Evolutionary conservation across 2,797 vertebrate species (phyloP), one percentile per base, ranked within the genome.

Genomic region (Cossypha dichroa): DNA sequence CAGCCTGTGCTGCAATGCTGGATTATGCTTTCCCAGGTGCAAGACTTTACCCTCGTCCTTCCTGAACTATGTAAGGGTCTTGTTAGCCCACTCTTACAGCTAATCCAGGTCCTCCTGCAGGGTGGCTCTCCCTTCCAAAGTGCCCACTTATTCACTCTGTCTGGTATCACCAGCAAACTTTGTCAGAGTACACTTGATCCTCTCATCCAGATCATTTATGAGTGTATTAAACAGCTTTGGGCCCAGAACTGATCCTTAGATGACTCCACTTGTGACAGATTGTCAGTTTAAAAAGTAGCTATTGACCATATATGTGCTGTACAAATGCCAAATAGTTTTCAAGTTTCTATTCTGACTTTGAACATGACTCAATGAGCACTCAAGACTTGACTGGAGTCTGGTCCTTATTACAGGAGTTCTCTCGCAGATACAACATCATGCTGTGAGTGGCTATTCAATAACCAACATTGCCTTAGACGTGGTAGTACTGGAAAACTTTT

Each of bases 401-500:
- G 41, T 22, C 34, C 62, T 78, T 55, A 56, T 34, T 40, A 88
- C 21, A 49, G 34, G 66, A 33, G 1, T 56, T 70, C 28, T 7
- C 21, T 40, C 49, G 54, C 18, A 58, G 34, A 33, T 16, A 62
- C 9, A 48, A 48, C 11, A 75, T 5, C 14, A 10, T 56, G 46
- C 51, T 76, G 21, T 13, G 18, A 18, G 20, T 8, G 3, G 9
- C 41, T 60, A n/a, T 52, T 36, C 64, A 82, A 31, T 54, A 87
- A 68, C 17, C 17, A 54, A 62, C 76, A 72, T 1, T 87, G 29
- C 49, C 46, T 84, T 38, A 38, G 18, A 69, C 20, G 38, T 46
- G n/a, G 29, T 88, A 79, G 34, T 25, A 80, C 29, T n/a, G 34
- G 55, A 82, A 82, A 92, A 64, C 25, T 80, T 82, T 2, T 66